phyloP scores from a whole-genome alignment of 2,888 invertebrate species.

The Drosophila fungiperda region DNA sequence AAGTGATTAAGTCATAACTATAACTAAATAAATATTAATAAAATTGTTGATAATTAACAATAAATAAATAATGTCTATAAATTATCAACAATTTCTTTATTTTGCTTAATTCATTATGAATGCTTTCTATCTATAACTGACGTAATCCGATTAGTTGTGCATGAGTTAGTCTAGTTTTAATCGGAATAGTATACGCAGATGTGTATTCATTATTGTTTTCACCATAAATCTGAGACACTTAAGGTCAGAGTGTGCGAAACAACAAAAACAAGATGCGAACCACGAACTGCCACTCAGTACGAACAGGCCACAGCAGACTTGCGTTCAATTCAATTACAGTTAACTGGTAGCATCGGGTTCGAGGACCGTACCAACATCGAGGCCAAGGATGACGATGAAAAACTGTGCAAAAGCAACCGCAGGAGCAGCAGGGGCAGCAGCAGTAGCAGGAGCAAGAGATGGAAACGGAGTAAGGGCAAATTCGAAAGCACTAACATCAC shows the following conservation, averaged over 20 bases:
- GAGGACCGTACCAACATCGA: constrained; percentile 15
- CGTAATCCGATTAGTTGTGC: constrained; percentile 25
- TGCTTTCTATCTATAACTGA: constrained; percentile 9
- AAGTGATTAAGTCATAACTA: too few species aligned
- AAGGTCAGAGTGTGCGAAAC: constrained; percentile 13
- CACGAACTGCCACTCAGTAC: constrained; percentile 1
- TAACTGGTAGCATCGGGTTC: constrained; percentile 57
- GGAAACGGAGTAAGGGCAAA: constrained; percentile 25
- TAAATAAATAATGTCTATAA: not conserved
- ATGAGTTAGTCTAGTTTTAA: constrained; percentile 10
- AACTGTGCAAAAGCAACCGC: not conserved
- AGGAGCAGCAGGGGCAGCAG: not conserved
- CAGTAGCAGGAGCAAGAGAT: not conserved
- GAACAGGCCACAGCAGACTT: constrained; percentile 20
- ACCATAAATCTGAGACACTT: constrained; percentile 44
- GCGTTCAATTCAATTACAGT: constrained; percentile 77
- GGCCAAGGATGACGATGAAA: constrained; percentile 37
- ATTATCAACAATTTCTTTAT: not conserved
- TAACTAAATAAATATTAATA: too few species aligned
- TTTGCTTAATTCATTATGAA: not conserved
- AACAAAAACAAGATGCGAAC: constrained; percentile 6
- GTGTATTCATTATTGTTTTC: constrained; percentile 44
- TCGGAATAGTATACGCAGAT: constrained; percentile 16
- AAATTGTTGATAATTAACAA: not conserved
- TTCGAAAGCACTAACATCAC: constrained; percentile 73